Evolutionary conservation across 2,888 invertebrate species (phyloP).

Genomic region (Ormia ochracea): DNA sequence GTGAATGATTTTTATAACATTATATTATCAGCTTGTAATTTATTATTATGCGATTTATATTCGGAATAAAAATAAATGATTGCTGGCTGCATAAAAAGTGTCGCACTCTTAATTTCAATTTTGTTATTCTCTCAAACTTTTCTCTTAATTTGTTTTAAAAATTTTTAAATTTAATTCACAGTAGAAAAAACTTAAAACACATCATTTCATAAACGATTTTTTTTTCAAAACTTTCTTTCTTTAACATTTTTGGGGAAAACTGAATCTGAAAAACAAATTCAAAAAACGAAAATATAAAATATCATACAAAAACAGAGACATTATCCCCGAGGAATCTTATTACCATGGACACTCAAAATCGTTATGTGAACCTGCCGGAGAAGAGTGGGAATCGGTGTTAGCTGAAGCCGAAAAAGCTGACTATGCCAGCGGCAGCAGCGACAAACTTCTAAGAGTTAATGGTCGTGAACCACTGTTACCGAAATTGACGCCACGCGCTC

Average conservation of each 20-base stretch:
- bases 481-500: constrained; percentile 80
- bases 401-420: constrained; percentile 64
- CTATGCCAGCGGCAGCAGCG: constrained; percentile 65
- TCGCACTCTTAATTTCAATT: neutral
- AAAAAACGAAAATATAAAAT: constrained; percentile 10
- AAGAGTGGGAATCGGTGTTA: constrained; percentile 77
- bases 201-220: constrained; percentile 31
- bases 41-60: no score
- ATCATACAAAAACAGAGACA: constrained; percentile 77
- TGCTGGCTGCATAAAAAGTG: no score
- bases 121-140: neutral
- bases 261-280: constrained; percentile 7
- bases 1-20: no score
- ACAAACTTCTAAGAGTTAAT: constrained; percentile 53
- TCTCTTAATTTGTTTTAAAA: neutral
- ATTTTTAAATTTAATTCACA: constrained; percentile 2
- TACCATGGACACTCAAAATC: constrained; percentile 79
- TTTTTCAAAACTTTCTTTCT: constrained; percentile 40
- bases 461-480: constrained; percentile 79
- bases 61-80: no score
- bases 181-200: neutral
- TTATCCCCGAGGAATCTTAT: constrained; percentile 84
- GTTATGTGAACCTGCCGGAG: constrained; percentile 79
- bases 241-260: constrained; percentile 1
- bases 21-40: no score